Conservation (phyloP, 2,113 vertebrate genomes). For the Ptilorrhoa leucosticta region DNA sequence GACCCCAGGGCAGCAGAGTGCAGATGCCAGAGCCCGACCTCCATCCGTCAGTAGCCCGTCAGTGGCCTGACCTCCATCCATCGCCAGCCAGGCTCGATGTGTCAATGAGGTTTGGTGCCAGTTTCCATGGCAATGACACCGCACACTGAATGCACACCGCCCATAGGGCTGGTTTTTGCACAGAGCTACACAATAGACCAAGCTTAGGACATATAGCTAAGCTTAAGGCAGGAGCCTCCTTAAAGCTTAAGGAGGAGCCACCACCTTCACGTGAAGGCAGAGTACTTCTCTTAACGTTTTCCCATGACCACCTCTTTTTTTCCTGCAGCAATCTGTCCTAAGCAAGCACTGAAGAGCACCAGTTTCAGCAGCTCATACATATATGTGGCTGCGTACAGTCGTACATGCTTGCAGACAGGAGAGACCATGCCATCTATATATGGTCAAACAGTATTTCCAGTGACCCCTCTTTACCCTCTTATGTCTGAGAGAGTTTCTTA, state of each 20-base stretch:
- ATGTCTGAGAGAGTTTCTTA: conserved; percentile 41
- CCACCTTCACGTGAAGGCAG: rapidly evolving
- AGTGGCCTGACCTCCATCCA: not conserved
- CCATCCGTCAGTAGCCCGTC: not conserved
- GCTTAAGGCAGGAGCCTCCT: too few species aligned
- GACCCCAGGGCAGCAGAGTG: not conserved
- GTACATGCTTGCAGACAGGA: not conserved
- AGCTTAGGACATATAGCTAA: not conserved
- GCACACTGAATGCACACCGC: not conserved
- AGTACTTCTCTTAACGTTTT: not conserved
- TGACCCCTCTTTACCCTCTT: conserved; percentile 54
- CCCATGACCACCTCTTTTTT: not conserved
- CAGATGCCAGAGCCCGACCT: conserved; percentile 5
- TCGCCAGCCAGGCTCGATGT: not conserved
- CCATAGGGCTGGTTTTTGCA: not conserved
- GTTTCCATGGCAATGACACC: conserved; percentile 64
- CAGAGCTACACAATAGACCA: not conserved
- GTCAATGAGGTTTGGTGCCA: conserved; percentile 36
- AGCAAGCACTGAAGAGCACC: not conserved
- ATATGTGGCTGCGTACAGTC: not conserved
- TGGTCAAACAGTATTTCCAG: not conserved
- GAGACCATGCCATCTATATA: not conserved
- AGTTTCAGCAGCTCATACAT: not conserved
- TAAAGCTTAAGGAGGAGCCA: not conserved
- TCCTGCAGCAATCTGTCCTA: not conserved